Percentiles rank a stretch among this genome's conserved stretches.
Conservation (phyloP, 2,113 vertebrate genomes). For the Copsychus sechellarum region DNA sequence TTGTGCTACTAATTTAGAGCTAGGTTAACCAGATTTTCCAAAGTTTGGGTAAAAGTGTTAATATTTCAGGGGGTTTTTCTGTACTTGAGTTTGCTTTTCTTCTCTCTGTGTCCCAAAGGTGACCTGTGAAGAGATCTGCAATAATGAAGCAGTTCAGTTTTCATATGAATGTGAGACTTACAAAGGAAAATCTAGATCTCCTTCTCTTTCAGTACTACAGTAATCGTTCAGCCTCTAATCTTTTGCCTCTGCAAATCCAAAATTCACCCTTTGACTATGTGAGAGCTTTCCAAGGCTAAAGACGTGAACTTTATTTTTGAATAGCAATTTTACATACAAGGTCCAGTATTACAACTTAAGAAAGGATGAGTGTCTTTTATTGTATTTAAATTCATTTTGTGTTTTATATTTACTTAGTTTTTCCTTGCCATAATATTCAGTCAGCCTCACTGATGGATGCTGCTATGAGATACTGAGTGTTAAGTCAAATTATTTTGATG, state of each 20-base stretch:
- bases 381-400: neutral
- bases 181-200: neutral
- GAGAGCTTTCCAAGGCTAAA: neutral
- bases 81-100: neutral
- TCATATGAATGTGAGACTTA: neutral
- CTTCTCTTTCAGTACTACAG: neutral
- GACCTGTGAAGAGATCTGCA: neutral
- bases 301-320: neutral
- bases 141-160: neutral
- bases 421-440: neutral
- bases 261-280: neutral
- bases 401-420: neutral
- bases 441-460: neutral
- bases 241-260: neutral
- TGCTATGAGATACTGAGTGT: neutral
- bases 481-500: neutral
- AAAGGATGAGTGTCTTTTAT: neutral
- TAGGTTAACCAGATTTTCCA: neutral
- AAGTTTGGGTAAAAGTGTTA: neutral
- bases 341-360: neutral
- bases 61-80: neutral
- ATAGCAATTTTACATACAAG: neutral
- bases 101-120: neutral
- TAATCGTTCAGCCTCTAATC: neutral
- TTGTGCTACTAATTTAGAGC: neutral